Evolutionary conservation across 2,888 invertebrate genomes (phyloP), one percentile per base, ranked within the genome.

Genomic region (Melanargia galathea): DNA sequence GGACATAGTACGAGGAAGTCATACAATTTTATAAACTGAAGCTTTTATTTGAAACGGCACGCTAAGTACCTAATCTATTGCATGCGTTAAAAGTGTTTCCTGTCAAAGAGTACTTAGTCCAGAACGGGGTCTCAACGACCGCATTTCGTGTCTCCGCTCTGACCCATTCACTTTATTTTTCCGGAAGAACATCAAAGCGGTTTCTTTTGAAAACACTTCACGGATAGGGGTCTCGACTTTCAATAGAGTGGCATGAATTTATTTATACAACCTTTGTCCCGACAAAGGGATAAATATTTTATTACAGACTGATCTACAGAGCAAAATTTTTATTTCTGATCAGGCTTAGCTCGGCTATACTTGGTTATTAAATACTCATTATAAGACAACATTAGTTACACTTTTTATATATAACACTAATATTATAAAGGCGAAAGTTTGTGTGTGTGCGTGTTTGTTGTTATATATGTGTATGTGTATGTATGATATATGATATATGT

Each of bases 241-340:
- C 85, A 86, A 83, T 85, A 74, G 79, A 80, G 75, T 77, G 76
- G 77, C 80, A 82, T 83, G 84, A 86, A 87, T 86, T 80, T 85
- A 86, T 87, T 84, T 83, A 84, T 80, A 62, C 57, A 46, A 63
- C 64, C 69, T 65, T 66, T 55, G 64, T 65, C 73, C 70, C 64
- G 74, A 76, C 77, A 13, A 40, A 59, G 68, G 79, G 78, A 86
- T 86, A 87, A 86, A 87, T 85, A 81, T 84, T 86, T 84, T 77
- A 81, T 43, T 55, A 84, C 80, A 81, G 33, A 82, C 81, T 6
- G n/a, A n/a, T n/a, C n/a, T n/a, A n/a, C n/a, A n/a, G n/a, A n/a
- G n/a, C n/a, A n/a, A n/a, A n/a, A n/a, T n/a, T n/a, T n/a, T n/a
- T n/a, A n/a, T n/a, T n/a, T n/a, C n/a, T n/a, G n/a, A n/a, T n/a